phyloP scores from a whole-genome alignment of 2,888 invertebrate species.

The Amorpha juglandis region DNA sequence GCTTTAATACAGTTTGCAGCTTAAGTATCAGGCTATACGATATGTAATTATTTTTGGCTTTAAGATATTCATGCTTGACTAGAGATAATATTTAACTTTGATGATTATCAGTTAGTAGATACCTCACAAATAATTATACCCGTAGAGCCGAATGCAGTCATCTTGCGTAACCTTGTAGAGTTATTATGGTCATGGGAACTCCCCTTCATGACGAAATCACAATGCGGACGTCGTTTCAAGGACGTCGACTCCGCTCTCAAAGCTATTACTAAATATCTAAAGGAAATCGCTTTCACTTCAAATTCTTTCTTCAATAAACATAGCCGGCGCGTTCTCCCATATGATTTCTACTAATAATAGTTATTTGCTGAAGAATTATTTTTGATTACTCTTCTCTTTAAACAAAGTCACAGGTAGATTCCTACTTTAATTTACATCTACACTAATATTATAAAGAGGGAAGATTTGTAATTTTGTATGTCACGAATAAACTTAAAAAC shows the following conservation, averaged over 20 bases:
- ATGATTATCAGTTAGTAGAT: background rate
- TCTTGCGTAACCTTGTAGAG: slow-evolving; percentile 3
- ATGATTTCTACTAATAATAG: slow-evolving; percentile 6
- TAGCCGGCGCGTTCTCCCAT: slow-evolving; percentile 27
- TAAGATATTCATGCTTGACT: too few species aligned
- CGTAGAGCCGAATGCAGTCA: background rate
- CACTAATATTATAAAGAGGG: too few species aligned
- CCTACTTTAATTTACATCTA: too few species aligned
- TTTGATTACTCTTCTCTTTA: too few species aligned
- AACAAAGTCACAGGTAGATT: too few species aligned
- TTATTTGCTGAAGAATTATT: background rate
- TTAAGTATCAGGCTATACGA: too few species aligned
- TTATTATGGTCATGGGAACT: slow-evolving; percentile 14
- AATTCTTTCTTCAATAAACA: slow-evolving; percentile 35
- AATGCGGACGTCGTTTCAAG: slow-evolving; percentile 68
- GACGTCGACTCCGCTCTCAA: slow-evolving; percentile 66
- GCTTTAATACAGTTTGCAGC: too few species aligned
- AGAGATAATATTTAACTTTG: background rate
- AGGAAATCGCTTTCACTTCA: slow-evolving; percentile 57
- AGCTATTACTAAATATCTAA: slow-evolving; percentile 47
- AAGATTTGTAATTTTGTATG: too few species aligned
- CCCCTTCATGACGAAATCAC: slow-evolving; percentile 56
- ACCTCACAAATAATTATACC: background rate
- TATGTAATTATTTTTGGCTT: too few species aligned
- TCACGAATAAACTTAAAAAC: too few species aligned